A percentile compares a stretch with the other conserved stretches of the same genome.
phyloP scores from a whole-genome alignment of 2,888 invertebrate species.

The Stenodema calcarata region DNA sequence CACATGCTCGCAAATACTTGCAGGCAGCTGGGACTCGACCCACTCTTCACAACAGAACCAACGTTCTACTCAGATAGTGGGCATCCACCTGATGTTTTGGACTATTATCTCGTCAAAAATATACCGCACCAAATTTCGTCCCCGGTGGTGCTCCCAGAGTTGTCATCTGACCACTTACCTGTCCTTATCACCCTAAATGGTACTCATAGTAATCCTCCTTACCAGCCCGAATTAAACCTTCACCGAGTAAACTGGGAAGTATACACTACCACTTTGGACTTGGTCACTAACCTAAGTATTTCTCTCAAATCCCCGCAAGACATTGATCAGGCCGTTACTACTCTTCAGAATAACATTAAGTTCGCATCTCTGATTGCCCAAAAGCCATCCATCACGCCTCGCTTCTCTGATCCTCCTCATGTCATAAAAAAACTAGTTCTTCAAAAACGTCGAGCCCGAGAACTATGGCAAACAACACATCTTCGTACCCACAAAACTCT shows the following conservation, averaged over 20 bases:
- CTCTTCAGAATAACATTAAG: not conserved
- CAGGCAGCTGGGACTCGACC: too few species aligned
- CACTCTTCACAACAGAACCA: not conserved
- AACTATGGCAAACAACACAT: not conserved
- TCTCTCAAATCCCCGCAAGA: not conserved
- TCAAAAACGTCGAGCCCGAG: too few species aligned
- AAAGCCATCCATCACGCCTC: too few species aligned
- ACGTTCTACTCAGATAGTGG: not conserved
- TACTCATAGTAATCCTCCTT: too few species aligned
- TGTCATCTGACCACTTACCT: not conserved
- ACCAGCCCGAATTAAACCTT: not conserved
- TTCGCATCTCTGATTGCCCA: not conserved
- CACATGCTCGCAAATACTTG: too few species aligned
- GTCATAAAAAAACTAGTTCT: too few species aligned
- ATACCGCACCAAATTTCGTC: not conserved
- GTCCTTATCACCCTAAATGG: not conserved
- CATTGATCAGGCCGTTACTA: not conserved
- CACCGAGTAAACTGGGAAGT: not conserved
- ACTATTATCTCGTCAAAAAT: not conserved
- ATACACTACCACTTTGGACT: not conserved
- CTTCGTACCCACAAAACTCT: too few species aligned
- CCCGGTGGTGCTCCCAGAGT: not conserved
- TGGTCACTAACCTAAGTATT: not conserved
- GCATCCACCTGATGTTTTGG: not conserved
- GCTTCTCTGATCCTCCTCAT: too few species aligned